Percentiles rank a stretch among this genome's conserved stretches.
These are phyloP conservation scores for Paguma larvata DNA, from an alignment of 2,797 vertebrate species.

Conservation along the genomic window DNA sequence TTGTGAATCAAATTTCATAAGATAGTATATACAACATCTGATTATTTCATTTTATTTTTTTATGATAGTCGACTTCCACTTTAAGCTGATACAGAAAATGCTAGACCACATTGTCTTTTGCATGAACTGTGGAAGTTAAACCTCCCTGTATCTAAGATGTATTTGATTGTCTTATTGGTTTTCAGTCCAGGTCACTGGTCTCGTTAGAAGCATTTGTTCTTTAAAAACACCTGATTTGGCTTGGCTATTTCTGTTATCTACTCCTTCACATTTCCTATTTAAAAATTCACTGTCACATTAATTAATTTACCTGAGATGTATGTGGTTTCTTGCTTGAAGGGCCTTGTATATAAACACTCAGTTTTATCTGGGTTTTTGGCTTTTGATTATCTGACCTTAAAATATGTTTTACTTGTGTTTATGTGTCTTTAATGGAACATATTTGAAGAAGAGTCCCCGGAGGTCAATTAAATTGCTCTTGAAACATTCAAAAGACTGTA, in stretches of 20 bases:
- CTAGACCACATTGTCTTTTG: neutral
- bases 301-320: slow-evolving; percentile 7
- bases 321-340: neutral
- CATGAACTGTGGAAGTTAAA: neutral
- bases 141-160: neutral
- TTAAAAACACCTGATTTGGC: neutral
- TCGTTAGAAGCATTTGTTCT: neutral
- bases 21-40: neutral
- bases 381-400: slow-evolving; percentile 70
- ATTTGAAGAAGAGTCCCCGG: slow-evolving; percentile 72
- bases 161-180: neutral
- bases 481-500: slow-evolving; percentile 71
- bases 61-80: neutral
- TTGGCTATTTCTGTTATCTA: neutral
- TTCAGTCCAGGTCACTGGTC: neutral
- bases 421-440: slow-evolving; percentile 68
- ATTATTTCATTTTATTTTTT: slow-evolving; percentile 24
- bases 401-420: slow-evolving; percentile 67
- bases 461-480: slow-evolving; percentile 78
- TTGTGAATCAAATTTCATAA: neutral
- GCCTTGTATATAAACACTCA: slow-evolving; percentile 56
- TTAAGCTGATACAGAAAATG: neutral
- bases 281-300: neutral
- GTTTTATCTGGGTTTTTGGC: slow-evolving; percentile 5
- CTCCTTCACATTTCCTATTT: neutral